phyloP scores from a whole-genome alignment of 1,140 invertebrate genomes.

The Manduca sexta region DNA sequence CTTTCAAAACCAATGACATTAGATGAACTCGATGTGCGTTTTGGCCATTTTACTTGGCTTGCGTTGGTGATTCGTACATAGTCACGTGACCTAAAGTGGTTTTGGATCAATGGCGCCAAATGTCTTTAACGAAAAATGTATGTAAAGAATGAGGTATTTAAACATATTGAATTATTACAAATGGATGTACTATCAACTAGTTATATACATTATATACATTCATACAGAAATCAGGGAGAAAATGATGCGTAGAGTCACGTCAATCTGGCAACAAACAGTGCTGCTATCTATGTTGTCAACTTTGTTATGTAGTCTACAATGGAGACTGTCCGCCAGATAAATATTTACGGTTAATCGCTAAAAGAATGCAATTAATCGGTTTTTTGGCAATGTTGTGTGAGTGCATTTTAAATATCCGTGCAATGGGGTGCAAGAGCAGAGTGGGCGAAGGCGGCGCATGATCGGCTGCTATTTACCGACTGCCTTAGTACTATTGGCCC shows the following conservation, averaged over 20 bases:
- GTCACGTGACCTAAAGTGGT: conserved; percentile 71
- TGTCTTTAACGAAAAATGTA: conserved; percentile 67
- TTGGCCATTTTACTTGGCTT: conserved; percentile 72
- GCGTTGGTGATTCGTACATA: conserved; percentile 72
- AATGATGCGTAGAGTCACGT: conserved; percentile 67
- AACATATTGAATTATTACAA: conserved; percentile 33
- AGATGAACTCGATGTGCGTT: conserved; percentile 70
- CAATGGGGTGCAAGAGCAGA: not conserved
- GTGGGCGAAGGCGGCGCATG: not conserved
- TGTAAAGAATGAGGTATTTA: conserved; percentile 50
- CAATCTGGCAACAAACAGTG: conserved; percentile 72
- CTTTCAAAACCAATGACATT: conserved; percentile 66
- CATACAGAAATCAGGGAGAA: conserved; percentile 40
- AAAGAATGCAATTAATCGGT: conserved; percentile 35
- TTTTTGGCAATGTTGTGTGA: conserved; percentile 26
- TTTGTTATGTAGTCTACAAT: conserved; percentile 67
- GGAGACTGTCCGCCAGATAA: conserved; percentile 66
- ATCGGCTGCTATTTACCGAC: conserved; percentile 27
- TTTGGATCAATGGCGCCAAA: conserved; percentile 74
- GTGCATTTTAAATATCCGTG: conserved; percentile 27
- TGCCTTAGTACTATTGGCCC: conserved; percentile 42
- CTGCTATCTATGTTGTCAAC: conserved; percentile 73
- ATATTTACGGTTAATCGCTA: conserved; percentile 62
- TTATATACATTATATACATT: conserved; percentile 50
- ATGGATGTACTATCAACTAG: conserved; percentile 55